Conservation (phyloP, 2,888 invertebrate species). For the Clivina fossor region DNA sequence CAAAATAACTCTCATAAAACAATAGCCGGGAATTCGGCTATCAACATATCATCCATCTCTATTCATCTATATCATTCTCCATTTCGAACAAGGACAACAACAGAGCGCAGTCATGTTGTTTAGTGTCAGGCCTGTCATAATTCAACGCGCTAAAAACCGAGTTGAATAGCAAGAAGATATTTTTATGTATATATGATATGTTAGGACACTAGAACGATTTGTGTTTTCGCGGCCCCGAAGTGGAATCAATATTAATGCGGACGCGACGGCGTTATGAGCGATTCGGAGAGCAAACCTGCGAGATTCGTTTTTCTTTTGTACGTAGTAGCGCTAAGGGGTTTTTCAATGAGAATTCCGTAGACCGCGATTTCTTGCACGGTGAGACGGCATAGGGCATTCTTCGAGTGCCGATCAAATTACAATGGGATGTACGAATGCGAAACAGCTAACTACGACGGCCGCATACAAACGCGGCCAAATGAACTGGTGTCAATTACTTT, state of each 20-base stretch:
- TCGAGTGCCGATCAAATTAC: slow-evolving; percentile 24
- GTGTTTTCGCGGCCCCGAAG: slow-evolving; percentile 32
- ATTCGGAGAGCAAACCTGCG: slow-evolving; percentile 4
- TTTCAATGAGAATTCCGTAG: slow-evolving; percentile 3
- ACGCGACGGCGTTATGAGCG: slow-evolving; percentile 26
- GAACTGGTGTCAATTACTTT: too few relatives aligned
- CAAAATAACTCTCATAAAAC: slow-evolving; percentile 32
- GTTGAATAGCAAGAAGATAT: slow-evolving; percentile 25
- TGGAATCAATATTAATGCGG: slow-evolving; percentile 33
- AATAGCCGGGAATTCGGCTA: slow-evolving; percentile 27
- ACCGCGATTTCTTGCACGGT: not conserved
- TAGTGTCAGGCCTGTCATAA: slow-evolving; percentile 28
- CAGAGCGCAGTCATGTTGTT: not conserved
- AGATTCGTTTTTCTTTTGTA: slow-evolving; percentile 8
- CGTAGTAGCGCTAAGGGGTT: slow-evolving; percentile 10
- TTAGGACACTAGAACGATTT: slow-evolving; percentile 34
- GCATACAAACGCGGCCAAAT: too few relatives aligned
- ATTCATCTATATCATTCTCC: not conserved
- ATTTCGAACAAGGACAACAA: not conserved
- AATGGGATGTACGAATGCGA: slow-evolving; percentile 25
- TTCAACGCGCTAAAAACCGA: slow-evolving; percentile 29
- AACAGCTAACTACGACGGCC: too few relatives aligned
- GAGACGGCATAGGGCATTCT: slow-evolving; percentile 17
- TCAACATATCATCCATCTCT: not conserved
- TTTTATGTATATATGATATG: slow-evolving; percentile 33